Percentiles rank a stretch among this genome's conserved stretches.
Evolutionary conservation across 2,888 invertebrate species (phyloP).

Genomic region (Balanococcus diminutus): DNA sequence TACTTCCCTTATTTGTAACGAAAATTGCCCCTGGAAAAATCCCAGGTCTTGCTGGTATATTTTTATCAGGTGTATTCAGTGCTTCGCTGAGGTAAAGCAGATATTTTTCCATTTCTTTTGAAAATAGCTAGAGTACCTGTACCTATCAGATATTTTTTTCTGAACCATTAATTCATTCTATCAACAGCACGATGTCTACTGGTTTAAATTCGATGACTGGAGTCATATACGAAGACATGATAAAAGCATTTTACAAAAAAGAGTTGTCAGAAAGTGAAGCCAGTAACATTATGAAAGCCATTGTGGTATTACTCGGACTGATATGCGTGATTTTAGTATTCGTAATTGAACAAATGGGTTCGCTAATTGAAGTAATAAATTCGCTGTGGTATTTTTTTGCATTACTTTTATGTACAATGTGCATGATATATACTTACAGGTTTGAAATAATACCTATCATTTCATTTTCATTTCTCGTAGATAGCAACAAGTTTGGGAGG

Average conservation of each 20-base stretch:
- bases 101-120: background rate
- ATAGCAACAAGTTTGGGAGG: conserved; percentile 59
- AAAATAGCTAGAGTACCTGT: no score
- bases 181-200: conserved; percentile 75
- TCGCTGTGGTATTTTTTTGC: background rate
- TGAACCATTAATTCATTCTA: background rate
- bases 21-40: conserved; percentile 73
- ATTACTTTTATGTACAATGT: no score
- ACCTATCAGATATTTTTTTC: no score
- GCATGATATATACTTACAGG: background rate
- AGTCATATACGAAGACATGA: conserved; percentile 78
- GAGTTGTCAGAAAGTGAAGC: conserved; percentile 71
- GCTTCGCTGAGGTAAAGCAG: conserved; percentile 79
- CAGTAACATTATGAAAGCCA: conserved; percentile 73
- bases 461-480: no score
- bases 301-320: conserved; percentile 70
- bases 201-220: conserved; percentile 82
- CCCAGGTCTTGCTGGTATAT: conserved; percentile 82
- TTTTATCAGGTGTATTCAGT: conserved; percentile 85
- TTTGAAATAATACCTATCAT: no score
- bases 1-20: conserved; percentile 85
- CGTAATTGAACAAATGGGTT: conserved; percentile 74
- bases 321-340: conserved; percentile 73
- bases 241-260: conserved; percentile 71
- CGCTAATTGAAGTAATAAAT: conserved; percentile 67